phyloP scores from a whole-genome alignment of 2,888 invertebrate species.

The Plusia festucae region DNA sequence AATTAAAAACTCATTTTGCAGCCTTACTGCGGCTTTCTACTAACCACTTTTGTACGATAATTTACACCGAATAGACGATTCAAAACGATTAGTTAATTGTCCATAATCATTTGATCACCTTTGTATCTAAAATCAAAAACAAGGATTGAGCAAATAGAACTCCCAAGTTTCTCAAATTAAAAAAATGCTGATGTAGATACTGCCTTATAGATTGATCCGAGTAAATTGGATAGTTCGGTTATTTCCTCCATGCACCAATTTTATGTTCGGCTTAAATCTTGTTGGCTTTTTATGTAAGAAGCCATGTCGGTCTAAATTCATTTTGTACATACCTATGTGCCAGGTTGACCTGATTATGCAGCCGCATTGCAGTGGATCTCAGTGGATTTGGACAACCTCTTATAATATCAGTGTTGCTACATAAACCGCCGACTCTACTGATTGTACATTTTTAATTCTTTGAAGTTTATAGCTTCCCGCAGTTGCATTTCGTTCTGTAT shows the following conservation, averaged over 20 bases:
- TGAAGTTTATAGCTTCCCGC: conserved; percentile 49
- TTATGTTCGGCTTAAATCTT: conserved; percentile 51
- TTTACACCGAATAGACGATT: conserved; percentile 27
- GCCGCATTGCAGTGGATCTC: conserved; percentile 67
- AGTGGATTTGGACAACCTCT: conserved; percentile 55
- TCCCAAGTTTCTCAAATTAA: conserved; percentile 33
- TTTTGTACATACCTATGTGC: conserved; percentile 48
- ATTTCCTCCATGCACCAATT: conserved; percentile 51
- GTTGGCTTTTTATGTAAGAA: conserved; percentile 52
- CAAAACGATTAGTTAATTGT: conserved; percentile 15
- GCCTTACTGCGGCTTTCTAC: conserved; percentile 41
- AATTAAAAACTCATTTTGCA: conserved; percentile 47
- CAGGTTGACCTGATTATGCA: conserved; percentile 66
- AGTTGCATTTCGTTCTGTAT: conserved; percentile 45
- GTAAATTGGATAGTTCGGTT: conserved; percentile 39
- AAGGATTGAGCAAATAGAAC: conserved; percentile 8
- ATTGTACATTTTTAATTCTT: conserved; percentile 46
- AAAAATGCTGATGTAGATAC: conserved; percentile 29
- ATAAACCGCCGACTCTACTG: conserved; percentile 34
- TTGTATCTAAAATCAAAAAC: conserved; percentile 21
- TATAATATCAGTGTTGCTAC: conserved; percentile 40
- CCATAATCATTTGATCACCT: not conserved
- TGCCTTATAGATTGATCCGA: conserved; percentile 34
- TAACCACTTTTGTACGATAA: conserved; percentile 34
- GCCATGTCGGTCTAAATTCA: conserved; percentile 49